These are phyloP conservation scores for Brassicogethes aeneus DNA, from an alignment of 2,888 invertebrate species.

Conservation along the genomic window DNA sequence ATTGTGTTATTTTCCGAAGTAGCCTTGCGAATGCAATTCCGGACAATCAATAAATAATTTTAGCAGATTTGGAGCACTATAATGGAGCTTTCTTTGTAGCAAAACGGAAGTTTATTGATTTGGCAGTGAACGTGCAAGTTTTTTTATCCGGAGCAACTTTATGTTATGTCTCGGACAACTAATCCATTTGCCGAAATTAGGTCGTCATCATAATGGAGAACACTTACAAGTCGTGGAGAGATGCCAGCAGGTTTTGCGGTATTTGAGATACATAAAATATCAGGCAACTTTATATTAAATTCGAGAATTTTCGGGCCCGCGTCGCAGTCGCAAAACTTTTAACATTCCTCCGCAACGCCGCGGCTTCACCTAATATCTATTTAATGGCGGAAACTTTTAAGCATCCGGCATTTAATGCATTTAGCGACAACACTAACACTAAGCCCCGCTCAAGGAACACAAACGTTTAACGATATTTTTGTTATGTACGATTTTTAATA, in stretches of 20 bases:
- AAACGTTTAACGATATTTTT: too few relatives aligned
- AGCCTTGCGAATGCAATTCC: too few relatives aligned
- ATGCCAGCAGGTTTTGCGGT: constrained; percentile 16
- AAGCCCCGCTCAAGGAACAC: too few relatives aligned
- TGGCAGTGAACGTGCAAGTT: neutral
- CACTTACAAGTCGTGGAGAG: constrained; percentile 16
- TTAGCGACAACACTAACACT: too few relatives aligned
- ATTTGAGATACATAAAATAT: constrained; percentile 12
- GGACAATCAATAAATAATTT: too few relatives aligned
- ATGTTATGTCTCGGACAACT: constrained; percentile 5
- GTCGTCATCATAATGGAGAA: constrained; percentile 14
- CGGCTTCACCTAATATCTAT: neutral
- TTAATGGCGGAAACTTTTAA: neutral
- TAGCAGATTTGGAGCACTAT: too few relatives aligned
- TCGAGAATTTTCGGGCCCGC: constrained; percentile 7
- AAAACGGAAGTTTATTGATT: neutral
- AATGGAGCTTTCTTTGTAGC: neutral
- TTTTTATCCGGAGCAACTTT: too few relatives aligned
- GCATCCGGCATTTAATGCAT: too few relatives aligned
- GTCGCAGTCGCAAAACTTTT: neutral
- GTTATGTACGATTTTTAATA: too few relatives aligned
- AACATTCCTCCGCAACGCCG: neutral
- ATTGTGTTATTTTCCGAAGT: too few relatives aligned
- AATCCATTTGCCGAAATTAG: constrained; percentile 16
- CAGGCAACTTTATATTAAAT: constrained; percentile 8